Conservation (phyloP, 2,113 vertebrate species). For the Bungarus multicinctus region DNA sequence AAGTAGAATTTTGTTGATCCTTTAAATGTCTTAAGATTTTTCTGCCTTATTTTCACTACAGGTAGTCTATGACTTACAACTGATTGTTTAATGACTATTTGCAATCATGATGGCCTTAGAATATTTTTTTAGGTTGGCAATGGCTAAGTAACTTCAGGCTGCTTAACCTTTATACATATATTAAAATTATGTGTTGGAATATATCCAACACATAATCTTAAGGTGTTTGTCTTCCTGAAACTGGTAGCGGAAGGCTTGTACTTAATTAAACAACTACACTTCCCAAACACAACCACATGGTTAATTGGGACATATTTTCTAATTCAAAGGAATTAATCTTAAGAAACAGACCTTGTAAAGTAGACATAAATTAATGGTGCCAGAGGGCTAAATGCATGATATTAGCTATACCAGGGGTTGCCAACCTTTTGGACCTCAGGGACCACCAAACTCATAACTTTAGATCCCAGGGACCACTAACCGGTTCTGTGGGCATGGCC, state of each 20-base stretch:
- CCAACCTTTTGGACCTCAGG: too few relatives aligned
- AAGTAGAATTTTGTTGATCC: constrained; percentile 16
- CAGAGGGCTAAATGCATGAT: neutral
- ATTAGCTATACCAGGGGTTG: too few relatives aligned
- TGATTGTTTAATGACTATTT: neutral
- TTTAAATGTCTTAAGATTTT: neutral
- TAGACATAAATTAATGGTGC: neutral
- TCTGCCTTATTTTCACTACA: neutral
- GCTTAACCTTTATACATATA: neutral
- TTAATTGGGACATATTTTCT: neutral
- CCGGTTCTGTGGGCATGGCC: too few relatives aligned
- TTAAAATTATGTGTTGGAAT: neutral
- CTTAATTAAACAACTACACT: neutral
- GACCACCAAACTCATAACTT: too few relatives aligned
- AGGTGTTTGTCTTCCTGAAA: neutral
- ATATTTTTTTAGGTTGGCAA: neutral
- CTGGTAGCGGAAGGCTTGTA: neutral
- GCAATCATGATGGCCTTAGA: neutral
- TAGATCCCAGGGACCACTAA: too few relatives aligned
- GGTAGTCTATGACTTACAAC: neutral
- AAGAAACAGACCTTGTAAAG: neutral
- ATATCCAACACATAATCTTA: neutral
- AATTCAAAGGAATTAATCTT: neutral
- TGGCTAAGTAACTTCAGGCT: neutral
- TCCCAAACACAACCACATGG: neutral